Conservation (phyloP, 2,888 invertebrate species). For the Chrysina gloriosa region DNA sequence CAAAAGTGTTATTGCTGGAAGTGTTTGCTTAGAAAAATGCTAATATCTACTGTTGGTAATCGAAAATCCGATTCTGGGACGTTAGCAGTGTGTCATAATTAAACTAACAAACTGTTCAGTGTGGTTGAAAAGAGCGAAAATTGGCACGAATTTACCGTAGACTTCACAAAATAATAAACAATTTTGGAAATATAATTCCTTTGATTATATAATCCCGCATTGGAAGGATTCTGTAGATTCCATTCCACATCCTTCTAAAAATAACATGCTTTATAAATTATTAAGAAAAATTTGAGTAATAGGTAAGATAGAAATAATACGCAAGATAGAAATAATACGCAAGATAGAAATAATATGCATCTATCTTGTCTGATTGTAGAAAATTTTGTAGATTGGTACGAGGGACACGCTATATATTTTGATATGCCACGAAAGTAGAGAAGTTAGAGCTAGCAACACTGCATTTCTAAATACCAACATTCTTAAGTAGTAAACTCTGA, state of each 20-base stretch:
- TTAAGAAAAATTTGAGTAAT: no score
- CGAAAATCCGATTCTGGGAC: constrained; percentile 12
- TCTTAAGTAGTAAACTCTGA: no score
- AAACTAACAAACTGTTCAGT: constrained; percentile 27
- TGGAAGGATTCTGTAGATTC: neutral
- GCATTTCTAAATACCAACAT: no score
- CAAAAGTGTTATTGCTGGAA: constrained; percentile 23
- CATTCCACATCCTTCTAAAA: neutral
- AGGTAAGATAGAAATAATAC: neutral
- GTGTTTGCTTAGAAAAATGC: constrained; percentile 7
- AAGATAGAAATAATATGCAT: neutral
- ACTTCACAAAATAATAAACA: constrained; percentile 2
- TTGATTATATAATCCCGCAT: neutral
- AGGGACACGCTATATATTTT: no score
- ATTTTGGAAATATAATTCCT: neutral
- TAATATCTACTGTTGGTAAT: constrained; percentile 11
- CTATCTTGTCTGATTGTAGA: no score
- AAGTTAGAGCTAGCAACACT: no score
- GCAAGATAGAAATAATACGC: neutral
- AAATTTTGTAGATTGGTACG: no score
- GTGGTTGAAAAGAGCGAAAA: constrained; percentile 9
- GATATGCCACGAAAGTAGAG: no score
- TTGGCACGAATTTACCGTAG: constrained; percentile 26
- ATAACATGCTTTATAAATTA: no score
- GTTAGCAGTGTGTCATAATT: constrained; percentile 25